These are phyloP conservation scores for Slavum lentiscoides DNA, from an alignment of 2,888 invertebrate species.

Conservation along the genomic window DNA sequence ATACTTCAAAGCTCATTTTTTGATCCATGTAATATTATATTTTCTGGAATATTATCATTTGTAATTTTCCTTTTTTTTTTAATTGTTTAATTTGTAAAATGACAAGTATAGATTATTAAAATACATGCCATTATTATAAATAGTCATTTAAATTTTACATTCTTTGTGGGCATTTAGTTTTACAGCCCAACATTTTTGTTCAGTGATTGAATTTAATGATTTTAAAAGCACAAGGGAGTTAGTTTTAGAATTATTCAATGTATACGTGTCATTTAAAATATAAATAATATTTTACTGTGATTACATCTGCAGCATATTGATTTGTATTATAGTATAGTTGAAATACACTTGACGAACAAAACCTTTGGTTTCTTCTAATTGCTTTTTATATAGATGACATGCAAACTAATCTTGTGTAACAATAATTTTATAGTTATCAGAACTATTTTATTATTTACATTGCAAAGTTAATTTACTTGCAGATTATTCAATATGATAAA, in stretches of 20 bases:
- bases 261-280: constrained; percentile 5
- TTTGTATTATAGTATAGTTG: neutral
- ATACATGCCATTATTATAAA: neutral
- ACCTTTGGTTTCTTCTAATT: neutral
- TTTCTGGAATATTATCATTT: neutral
- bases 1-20: neutral
- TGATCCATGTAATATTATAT: neutral
- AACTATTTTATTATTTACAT: constrained; percentile 7
- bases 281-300: constrained; percentile 10
- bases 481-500: neutral
- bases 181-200: neutral
- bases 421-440: constrained; percentile 18
- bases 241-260: neutral
- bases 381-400: neutral
- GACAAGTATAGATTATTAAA: neutral
- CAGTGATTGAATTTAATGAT: neutral
- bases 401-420: neutral
- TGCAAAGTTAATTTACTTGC: neutral
- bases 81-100: neutral
- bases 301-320: neutral
- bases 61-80: neutral
- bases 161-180: neutral
- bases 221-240: neutral
- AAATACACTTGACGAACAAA: constrained; percentile 22
- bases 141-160: neutral